Conservation (phyloP, 1,140 invertebrate species). For the Dermatophagoides farinae region DNA sequence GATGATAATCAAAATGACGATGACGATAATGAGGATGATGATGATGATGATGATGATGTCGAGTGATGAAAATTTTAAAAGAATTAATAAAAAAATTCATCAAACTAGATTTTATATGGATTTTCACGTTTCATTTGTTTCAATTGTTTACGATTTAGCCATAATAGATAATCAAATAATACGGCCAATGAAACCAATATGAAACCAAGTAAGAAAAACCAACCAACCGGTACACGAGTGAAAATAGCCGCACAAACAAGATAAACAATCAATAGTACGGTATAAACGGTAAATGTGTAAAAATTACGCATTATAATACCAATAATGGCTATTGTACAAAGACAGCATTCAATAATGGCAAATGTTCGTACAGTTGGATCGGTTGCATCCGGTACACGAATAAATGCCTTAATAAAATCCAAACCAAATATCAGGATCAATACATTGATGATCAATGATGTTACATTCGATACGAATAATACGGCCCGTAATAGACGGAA, state of each 20-base stretch:
- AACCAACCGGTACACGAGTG: background rate
- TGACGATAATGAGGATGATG: too few relatives aligned
- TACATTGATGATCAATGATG: slow-evolving; percentile 1
- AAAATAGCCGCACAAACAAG: background rate
- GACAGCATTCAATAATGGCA: background rate
- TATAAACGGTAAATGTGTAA: background rate
- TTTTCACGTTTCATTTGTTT: background rate
- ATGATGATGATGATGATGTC: too few relatives aligned
- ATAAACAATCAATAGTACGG: slow-evolving; percentile 2
- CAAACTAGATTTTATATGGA: background rate
- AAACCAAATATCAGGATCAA: slow-evolving; percentile 4
- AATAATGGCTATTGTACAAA: slow-evolving; percentile 1
- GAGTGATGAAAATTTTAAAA: too few relatives aligned
- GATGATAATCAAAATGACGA: too few relatives aligned
- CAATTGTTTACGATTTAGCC: background rate
- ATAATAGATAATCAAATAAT: background rate
- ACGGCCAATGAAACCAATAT: background rate
- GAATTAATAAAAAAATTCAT: too few relatives aligned
- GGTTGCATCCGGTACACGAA: background rate
- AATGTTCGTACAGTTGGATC: slow-evolving; percentile 1
- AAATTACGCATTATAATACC: slow-evolving; percentile 1
- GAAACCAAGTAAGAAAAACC: slow-evolving; percentile 3
- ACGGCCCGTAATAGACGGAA: background rate
- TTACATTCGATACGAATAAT: slow-evolving; percentile 7
- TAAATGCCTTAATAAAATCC: background rate